phyloP scores from a whole-genome alignment of 2,113 vertebrate species.

The Callospermophilus lateralis region DNA sequence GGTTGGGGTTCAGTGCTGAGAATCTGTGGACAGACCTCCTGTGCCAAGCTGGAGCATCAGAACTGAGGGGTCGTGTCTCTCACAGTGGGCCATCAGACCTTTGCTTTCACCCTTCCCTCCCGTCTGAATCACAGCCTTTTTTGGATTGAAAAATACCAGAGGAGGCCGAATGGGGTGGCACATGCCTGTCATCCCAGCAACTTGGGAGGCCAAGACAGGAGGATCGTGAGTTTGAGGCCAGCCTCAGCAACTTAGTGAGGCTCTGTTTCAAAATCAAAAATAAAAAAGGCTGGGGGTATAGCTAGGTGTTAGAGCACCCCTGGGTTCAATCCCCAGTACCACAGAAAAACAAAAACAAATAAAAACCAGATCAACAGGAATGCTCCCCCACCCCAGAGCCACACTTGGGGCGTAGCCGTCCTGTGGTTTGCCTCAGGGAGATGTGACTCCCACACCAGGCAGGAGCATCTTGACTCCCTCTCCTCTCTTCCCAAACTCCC shows the following conservation, averaged over 20 bases:
- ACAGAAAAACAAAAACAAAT: not conserved
- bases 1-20: not conserved
- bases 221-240: not conserved
- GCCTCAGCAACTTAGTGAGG: not conserved
- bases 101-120: not conserved
- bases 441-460: not conserved
- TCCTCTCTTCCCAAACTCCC: not conserved
- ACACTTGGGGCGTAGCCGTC: not conserved
- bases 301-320: not conserved
- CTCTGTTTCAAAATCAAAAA: not conserved
- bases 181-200: not conserved
- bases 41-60: not conserved
- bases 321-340: too few relatives aligned
- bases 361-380: not conserved
- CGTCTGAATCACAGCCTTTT: not conserved
- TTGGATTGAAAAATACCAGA: constrained; percentile 21
- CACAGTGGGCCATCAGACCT: not conserved
- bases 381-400: not conserved
- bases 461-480: not conserved
- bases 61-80: not conserved
- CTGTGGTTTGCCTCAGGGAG: not conserved
- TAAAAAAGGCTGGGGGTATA: not conserved
- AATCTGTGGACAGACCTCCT: not conserved
- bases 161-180: not conserved
- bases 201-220: not conserved